Evolutionary conservation across 1,140 invertebrate genomes (phyloP).

Genomic region (Lanistes nyassanus): DNA sequence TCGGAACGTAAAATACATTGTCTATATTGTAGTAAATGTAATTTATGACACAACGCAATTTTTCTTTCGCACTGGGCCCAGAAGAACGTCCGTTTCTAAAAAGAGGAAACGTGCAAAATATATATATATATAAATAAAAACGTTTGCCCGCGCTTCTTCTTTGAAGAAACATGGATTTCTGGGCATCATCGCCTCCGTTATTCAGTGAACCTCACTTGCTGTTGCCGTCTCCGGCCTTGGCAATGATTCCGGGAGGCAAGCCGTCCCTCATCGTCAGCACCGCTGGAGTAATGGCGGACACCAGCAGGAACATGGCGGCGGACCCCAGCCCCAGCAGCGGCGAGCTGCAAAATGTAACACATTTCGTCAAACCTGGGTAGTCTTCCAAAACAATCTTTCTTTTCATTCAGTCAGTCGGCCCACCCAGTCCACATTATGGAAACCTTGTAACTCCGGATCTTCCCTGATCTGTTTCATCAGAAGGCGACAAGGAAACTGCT

Average conservation of each 20-base stretch:
- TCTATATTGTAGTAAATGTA: no score
- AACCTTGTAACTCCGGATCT: conserved; percentile 19
- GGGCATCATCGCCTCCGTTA: no score
- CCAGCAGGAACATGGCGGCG: conserved; percentile 27
- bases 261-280: conserved; percentile 31
- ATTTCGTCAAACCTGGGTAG: background rate
- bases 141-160: background rate
- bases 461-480: background rate
- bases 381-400: background rate
- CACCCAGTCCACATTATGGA: no score
- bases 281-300: conserved; percentile 37
- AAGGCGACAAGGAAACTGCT: background rate
- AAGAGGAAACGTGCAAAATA: background rate
- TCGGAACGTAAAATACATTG: no score
- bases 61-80: no score
- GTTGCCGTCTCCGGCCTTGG: background rate
- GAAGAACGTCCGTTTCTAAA: background rate
- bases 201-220: background rate
- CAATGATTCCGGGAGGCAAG: background rate
- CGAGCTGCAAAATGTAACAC: conserved; percentile 1
- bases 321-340: background rate
- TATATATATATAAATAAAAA: background rate
- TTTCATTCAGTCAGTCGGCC: no score
- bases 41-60: no score
- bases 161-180: no score